Evolutionary conservation across 2,888 invertebrate species (phyloP).

Genomic region (Serripes groenlandicus): DNA sequence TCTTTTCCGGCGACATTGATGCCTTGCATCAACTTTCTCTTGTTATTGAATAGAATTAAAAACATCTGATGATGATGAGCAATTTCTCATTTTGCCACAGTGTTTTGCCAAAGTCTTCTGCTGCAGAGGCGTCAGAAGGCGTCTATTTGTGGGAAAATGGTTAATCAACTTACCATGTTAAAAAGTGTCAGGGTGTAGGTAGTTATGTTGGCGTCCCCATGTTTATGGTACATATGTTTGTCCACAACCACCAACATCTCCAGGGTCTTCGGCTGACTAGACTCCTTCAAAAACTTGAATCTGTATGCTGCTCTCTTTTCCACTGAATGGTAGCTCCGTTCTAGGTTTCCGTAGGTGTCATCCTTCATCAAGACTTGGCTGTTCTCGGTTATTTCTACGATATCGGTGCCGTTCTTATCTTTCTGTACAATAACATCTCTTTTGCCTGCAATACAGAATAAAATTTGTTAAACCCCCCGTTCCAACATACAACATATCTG

Average conservation of each 20-base stretch:
- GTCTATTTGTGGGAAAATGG: too few species aligned
- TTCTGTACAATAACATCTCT: slow-evolving; percentile 38
- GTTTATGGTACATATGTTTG: slow-evolving; percentile 81
- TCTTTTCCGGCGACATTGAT: too few species aligned
- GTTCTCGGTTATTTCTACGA: slow-evolving; percentile 49
- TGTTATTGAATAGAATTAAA: too few species aligned
- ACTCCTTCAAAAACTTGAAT: slow-evolving; percentile 55
- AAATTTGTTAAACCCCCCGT: too few species aligned
- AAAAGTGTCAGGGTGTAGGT: slow-evolving; percentile 84
- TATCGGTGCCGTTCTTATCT: slow-evolving; percentile 37
- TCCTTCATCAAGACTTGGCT: slow-evolving; percentile 40
- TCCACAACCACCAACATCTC: slow-evolving; percentile 84
- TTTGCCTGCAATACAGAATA: slow-evolving; percentile 39
- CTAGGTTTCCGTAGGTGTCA: slow-evolving; percentile 25
- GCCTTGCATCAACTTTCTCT: too few species aligned
- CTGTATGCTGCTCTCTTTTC: slow-evolving; percentile 61
- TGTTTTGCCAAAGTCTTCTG: too few species aligned
- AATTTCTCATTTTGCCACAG: too few species aligned
- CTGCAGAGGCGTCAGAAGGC: too few species aligned
- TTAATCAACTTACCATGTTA: slow-evolving; percentile 82
- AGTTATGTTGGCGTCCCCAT: slow-evolving; percentile 83
- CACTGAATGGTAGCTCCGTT: slow-evolving; percentile 51
- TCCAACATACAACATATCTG: too few species aligned
- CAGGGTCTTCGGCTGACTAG: slow-evolving; percentile 73
- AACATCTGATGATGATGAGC: too few species aligned